phyloP scores from a whole-genome alignment of 2,888 invertebrate genomes.

The Scrobipalpa atriplicella region DNA sequence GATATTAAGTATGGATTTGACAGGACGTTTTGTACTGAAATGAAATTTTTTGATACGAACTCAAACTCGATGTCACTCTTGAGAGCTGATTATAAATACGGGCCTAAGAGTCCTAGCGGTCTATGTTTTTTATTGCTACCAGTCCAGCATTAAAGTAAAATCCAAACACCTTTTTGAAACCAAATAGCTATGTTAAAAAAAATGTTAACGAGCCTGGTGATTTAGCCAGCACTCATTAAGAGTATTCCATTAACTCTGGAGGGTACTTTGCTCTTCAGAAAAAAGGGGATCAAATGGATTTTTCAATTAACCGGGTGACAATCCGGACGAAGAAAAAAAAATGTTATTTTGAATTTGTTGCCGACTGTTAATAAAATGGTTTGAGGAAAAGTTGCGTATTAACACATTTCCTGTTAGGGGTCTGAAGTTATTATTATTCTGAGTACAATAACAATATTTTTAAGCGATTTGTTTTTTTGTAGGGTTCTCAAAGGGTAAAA shows the following conservation, averaged over 20 bases:
- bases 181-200: background rate
- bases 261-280: background rate
- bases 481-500: no score
- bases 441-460: no score
- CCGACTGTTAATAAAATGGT: background rate
- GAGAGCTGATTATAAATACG: no score
- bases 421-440: no score
- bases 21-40: no score
- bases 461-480: no score
- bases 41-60: no score
- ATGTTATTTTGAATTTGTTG: background rate
- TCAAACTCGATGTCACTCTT: no score
- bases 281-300: background rate
- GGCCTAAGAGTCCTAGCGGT: no score
- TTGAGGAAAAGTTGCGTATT: background rate
- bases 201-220: background rate
- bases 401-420: background rate
- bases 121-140: no score
- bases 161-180: background rate
- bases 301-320: background rate
- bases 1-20: no score
- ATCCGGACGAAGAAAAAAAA: background rate
- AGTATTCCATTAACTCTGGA: background rate
- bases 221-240: conserved; percentile 6
- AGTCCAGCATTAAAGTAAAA: no score